Base-by-base conservation (phyloP, 2,888 invertebrate genomes). In the Meta bourneti region DNA sequence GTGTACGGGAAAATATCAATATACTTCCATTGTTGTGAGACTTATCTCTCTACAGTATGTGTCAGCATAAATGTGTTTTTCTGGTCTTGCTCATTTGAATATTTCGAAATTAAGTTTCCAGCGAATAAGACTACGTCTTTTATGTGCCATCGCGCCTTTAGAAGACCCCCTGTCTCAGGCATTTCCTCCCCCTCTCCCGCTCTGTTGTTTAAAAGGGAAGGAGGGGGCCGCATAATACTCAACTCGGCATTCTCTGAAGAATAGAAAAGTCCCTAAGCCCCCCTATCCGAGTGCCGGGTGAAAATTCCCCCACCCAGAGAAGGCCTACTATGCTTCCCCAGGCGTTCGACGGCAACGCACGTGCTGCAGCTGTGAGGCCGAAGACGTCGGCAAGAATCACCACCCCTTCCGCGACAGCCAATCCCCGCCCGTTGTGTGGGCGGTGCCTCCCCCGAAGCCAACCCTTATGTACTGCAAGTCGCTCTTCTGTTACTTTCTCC, bases 31-130 rank as follows among this genome's bases (percentile, higher is more conserved):
- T 90, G 85, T 85, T 79, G 51, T 61, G 61, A 48, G 83, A 84
- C 80, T 85, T 84, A 84, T 90, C 84, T 78, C 51, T 54, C 48
- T 34, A 54, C 54, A 70, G 75, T 75, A 69, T 89, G 90, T 86
- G 90, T 84, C 80, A 90, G 84, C 79, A 85, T 61, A 90, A 84
- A 90, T 79, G 84, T 81, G 75, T 90, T 85, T 86, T 81, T 81
- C 90, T 71, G 20, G 75, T 80, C 80, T 86, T 86, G 90, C 90
- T 90, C 90, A 90, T 90, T 90, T 90, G 90, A 90, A 90, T 90
- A 86, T 90, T 90, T 90, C 77, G 80, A 90, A 90, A 90, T 90
- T 90, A 90, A 90, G 90, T 90, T 90, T 86, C 90, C 80, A 74
- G 86, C 90, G 86, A 90, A 90, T 90, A 86, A 85, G 90, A 77